phyloP scores from a whole-genome alignment of 1,140 invertebrate species.

The Gryllus bimaculatus region DNA sequence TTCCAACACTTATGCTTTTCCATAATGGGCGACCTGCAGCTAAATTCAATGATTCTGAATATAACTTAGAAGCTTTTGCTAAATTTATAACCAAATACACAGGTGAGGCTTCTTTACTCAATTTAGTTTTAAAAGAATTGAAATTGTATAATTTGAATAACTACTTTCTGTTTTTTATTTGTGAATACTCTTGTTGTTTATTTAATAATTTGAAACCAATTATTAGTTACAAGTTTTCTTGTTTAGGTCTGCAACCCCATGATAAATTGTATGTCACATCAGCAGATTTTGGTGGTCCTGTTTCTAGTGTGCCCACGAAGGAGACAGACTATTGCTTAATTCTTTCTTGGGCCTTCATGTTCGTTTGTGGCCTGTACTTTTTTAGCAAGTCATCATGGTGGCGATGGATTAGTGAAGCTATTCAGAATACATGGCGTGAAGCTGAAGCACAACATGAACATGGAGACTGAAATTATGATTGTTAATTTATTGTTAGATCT shows the following conservation, averaged over 20 bases:
- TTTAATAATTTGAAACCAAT: not conserved
- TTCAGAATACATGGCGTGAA: constrained; percentile 82
- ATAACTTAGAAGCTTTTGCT: constrained; percentile 67
- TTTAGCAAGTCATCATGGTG: constrained; percentile 69
- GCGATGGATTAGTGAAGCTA: constrained; percentile 68
- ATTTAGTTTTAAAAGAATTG: not conserved
- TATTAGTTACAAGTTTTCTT: not conserved
- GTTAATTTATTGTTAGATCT: not conserved
- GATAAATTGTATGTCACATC: constrained; percentile 59
- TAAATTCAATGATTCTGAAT: constrained; percentile 77
- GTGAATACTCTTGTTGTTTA: too few relatives aligned
- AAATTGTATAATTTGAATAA: not conserved
- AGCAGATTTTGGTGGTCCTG: constrained; percentile 67
- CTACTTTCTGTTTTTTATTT: too few relatives aligned
- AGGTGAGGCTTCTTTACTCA: constrained; percentile 29
- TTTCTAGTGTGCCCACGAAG: constrained; percentile 57
- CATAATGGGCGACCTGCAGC: constrained; percentile 82
- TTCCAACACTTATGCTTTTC: constrained; percentile 85
- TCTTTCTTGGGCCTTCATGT: constrained; percentile 77
- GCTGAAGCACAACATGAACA: constrained; percentile 74
- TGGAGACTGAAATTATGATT: constrained; percentile 35
- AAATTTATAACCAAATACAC: constrained; percentile 75
- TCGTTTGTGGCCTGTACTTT: constrained; percentile 63
- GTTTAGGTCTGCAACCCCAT: constrained; percentile 47
- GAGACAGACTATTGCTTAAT: constrained; percentile 75